phyloP scores from a whole-genome alignment of 2,113 vertebrate species.

The Ibidorhyncha struthersii region DNA sequence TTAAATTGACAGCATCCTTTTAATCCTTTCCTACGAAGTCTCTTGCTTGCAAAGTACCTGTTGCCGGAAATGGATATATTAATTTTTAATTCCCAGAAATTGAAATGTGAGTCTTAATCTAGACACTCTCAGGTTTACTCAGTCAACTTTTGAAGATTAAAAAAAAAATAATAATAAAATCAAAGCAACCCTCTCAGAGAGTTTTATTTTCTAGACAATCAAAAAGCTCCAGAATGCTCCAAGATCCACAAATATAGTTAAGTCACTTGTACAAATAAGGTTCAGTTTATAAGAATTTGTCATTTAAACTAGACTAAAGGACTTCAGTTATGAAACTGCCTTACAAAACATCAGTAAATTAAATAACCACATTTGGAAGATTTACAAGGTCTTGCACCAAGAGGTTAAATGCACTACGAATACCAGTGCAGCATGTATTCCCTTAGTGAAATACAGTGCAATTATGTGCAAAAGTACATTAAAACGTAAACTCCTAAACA shows the following conservation, averaged over 20 bases:
- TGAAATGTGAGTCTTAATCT: neutral
- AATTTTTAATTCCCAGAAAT: neutral
- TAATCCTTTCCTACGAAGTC: neutral
- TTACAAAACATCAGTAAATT: constrained; percentile 54
- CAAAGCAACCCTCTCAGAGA: constrained; percentile 42
- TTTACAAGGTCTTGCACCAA: constrained; percentile 36
- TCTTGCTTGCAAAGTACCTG: neutral
- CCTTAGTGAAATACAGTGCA: neutral
- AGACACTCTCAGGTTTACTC: neutral
- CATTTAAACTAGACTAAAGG: constrained; percentile 25
- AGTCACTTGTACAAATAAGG: constrained; percentile 39
- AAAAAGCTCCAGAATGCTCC: constrained; percentile 39
- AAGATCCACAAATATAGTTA: constrained; percentile 33
- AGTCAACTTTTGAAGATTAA: neutral
- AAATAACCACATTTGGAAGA: neutral
- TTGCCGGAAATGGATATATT: neutral
- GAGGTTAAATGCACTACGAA: neutral
- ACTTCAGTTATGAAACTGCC: constrained; percentile 36
- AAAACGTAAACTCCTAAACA: neutral
- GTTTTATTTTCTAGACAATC: constrained; percentile 60
- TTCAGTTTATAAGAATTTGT: neutral
- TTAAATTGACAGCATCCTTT: neutral
- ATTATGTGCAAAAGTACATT: neutral
- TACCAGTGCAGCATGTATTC: neutral
- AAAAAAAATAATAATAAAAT: neutral